Conservation (phyloP, 2,797 vertebrate genomes). For the Darevskia nairensis region DNA sequence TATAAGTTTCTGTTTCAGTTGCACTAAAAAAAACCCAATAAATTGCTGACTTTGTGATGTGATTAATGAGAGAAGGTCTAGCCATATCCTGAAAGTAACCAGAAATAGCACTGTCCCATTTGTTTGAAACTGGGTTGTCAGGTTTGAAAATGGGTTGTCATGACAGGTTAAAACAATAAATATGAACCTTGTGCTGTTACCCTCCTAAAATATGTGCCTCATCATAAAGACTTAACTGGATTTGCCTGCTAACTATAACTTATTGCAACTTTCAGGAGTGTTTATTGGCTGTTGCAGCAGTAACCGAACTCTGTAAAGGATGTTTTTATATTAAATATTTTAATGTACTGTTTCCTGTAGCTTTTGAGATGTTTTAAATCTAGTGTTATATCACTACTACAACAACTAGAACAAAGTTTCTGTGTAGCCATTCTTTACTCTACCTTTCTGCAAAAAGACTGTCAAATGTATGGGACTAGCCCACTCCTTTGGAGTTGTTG, state of each 20-base stretch:
- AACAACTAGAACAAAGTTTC: slow-evolving; percentile 25
- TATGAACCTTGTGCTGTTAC: background rate
- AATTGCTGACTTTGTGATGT: slow-evolving; percentile 32
- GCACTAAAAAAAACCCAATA: slow-evolving; percentile 6
- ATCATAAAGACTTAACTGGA: slow-evolving; percentile 16
- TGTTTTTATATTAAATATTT: slow-evolving; percentile 17
- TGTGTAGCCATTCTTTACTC: slow-evolving; percentile 60
- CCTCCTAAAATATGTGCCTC: slow-evolving; percentile 33
- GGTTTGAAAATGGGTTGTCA: slow-evolving; percentile 28
- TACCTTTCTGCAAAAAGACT: slow-evolving; percentile 67
- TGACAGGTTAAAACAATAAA: slow-evolving; percentile 31
- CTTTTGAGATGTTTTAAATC: slow-evolving; percentile 21
- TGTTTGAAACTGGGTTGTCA: background rate
- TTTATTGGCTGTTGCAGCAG: background rate
- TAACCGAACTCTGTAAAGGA: background rate
- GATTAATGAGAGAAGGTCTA: slow-evolving; percentile 10
- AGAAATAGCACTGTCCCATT: slow-evolving; percentile 38
- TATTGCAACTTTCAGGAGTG: slow-evolving; percentile 30
- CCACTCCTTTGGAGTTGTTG: slow-evolving; percentile 70
- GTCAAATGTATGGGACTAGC: slow-evolving; percentile 66
- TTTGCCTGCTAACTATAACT: slow-evolving; percentile 13
- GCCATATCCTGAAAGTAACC: background rate
- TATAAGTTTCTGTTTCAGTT: slow-evolving; percentile 26
- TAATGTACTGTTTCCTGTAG: background rate
- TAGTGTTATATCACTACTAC: slow-evolving; percentile 27